Percentiles rank a stretch among this genome's conserved stretches.
These are phyloP conservation scores for Sebastes fasciatus DNA, from an alignment of 2,113 vertebrate genomes.

Conservation along the genomic window DNA sequence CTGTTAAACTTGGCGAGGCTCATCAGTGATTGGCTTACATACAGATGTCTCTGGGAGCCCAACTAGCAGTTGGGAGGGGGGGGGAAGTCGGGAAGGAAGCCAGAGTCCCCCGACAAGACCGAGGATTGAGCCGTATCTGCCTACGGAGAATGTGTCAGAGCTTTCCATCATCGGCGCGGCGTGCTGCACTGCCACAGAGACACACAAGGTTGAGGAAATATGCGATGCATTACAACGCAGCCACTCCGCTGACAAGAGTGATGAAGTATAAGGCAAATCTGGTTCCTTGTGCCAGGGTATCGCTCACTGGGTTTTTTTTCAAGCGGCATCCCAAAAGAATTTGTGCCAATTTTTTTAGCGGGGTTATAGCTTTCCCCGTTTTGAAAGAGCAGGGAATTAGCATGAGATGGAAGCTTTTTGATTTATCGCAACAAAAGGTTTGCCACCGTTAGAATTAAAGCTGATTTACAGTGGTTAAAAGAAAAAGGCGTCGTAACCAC, in stretches of 20 bases:
- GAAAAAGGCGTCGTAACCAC: slow-evolving; percentile 40
- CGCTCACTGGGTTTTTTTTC: slow-evolving; percentile 29
- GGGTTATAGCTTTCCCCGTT: slow-evolving; percentile 47
- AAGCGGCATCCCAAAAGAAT: slow-evolving; percentile 39
- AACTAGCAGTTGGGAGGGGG: neutral
- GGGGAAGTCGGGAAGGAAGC: neutral
- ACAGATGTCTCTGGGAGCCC: slow-evolving; percentile 29
- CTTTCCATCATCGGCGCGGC: slow-evolving; percentile 31
- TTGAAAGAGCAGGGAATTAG: slow-evolving; percentile 35
- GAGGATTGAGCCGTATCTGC: slow-evolving; percentile 32
- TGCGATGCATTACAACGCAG: slow-evolving; percentile 13
- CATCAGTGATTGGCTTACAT: slow-evolving; percentile 49
- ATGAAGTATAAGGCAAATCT: slow-evolving; percentile 38
- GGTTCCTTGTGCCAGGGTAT: slow-evolving; percentile 39
- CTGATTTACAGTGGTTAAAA: slow-evolving; percentile 63
- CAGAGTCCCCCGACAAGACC: slow-evolving; percentile 9
- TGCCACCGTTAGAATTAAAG: slow-evolving; percentile 36
- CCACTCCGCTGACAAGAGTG: slow-evolving; percentile 12
- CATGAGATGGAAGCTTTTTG: slow-evolving; percentile 14
- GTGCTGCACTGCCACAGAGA: neutral
- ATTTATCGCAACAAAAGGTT: slow-evolving; percentile 51
- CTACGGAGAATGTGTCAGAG: slow-evolving; percentile 16
- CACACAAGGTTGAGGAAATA: slow-evolving; percentile 14
- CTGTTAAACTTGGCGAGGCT: slow-evolving; percentile 15
- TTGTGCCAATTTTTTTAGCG: slow-evolving; percentile 39